phyloP scores from a whole-genome alignment of 2,113 vertebrate species.

The Anolis sagrei region DNA sequence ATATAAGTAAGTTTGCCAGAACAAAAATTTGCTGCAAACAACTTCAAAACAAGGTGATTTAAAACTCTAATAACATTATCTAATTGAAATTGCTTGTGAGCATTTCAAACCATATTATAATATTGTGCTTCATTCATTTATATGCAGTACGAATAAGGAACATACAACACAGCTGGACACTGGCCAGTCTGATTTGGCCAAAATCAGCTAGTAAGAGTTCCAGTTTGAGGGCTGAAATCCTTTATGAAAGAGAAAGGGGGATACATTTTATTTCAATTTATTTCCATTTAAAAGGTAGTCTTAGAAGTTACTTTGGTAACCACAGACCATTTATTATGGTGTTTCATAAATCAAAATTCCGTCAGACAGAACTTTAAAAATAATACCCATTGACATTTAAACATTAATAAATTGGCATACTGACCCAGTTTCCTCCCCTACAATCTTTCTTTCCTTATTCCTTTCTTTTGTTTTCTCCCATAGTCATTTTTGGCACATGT shows the following conservation, averaged over 20 bases:
- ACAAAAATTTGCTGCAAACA: conserved; percentile 17
- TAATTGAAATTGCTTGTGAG: conserved; percentile 15
- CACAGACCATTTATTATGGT: neutral
- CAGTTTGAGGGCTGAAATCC: neutral
- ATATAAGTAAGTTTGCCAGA: neutral
- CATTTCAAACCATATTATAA: conserved; percentile 2
- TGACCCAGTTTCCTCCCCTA: neutral
- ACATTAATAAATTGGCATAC: neutral
- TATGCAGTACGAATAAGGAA: neutral
- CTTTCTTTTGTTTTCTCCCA: too few species aligned
- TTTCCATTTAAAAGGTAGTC: neutral
- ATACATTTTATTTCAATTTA: neutral
- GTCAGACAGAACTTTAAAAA: neutral
- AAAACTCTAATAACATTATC: conserved; percentile 7
- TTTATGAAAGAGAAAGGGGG: neutral
- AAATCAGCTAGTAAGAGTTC: conserved; percentile 9
- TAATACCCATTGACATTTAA: neutral
- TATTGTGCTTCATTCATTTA: neutral
- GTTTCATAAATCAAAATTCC: neutral
- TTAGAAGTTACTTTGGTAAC: neutral
- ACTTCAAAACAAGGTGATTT: conserved; percentile 8
- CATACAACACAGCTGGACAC: neutral
- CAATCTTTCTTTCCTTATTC: neutral
- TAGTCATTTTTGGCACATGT: neutral
- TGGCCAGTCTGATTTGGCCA: neutral